Evolutionary conservation across 2,113 vertebrate genomes (phyloP), one percentile per base, ranked within the genome.

Genomic region (Anseranas semipalmata): DNA sequence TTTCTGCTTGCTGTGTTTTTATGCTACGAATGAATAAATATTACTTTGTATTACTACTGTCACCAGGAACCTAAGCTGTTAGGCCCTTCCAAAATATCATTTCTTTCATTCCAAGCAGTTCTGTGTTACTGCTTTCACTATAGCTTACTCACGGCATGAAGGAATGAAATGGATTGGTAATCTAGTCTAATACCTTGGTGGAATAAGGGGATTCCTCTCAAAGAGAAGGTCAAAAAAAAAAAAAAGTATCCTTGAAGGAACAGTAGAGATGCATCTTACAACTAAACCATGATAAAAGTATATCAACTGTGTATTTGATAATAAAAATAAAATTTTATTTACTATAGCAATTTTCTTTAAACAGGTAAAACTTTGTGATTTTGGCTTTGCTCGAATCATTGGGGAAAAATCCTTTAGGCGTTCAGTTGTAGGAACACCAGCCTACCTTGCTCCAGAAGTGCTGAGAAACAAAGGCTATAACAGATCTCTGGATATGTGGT

Each of bases 401-500:
- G 99, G 99, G 13, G 99, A 99, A 96, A 99, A 99, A 95, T 99
- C 99, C 16, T 99, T 99, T 93, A 96, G 99, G 55, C 99, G 99
- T 16, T 99, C 99, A 5, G 99, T 99, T 90, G 99, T 99, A 7
- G 99, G 99, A 46, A 99, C 99, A 1, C 99, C 99, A 55, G 99
- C 99, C 22, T 99, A 99, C 89, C 98, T 99, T 65, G 99, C 99
- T 35, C 99, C 99, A 6, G 99, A 99, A 92, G 99, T 99, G 15
- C 98, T 99, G 37, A 98, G 99, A 43, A 99, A 99, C 98, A 99
- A 99, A 96, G 99, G 99, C 86, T 99, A 99, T 89, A 99, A 99
- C 97, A 99, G 99, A 58, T 99, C 99, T 4, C 97, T 99, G 84
- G 99, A 99, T 97, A 99, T 99, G 99, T 99, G 99, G 99, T 99